These are phyloP conservation scores for Pseudopipra pipra DNA, from an alignment of 2,113 vertebrate genomes.

Conservation along the genomic window DNA sequence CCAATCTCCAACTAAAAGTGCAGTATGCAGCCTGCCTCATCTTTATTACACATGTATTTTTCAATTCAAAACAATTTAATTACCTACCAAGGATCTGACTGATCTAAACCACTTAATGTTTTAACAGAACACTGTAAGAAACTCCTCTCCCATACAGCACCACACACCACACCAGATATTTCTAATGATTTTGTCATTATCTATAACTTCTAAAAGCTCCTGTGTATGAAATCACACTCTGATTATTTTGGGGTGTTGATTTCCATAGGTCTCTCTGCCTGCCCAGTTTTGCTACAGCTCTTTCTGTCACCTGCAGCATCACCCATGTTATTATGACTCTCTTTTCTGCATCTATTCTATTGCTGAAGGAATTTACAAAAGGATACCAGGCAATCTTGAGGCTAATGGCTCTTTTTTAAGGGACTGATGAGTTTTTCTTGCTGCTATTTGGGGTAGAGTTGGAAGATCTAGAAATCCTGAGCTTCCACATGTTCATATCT, in stretches of 20 bases:
- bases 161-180: neutral
- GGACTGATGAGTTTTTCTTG: neutral
- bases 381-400: neutral
- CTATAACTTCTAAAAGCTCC: neutral
- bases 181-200: neutral
- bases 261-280: neutral
- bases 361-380: neutral
- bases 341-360: neutral
- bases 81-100: neutral
- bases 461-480: neutral
- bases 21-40: neutral
- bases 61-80: neutral
- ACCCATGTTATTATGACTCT: neutral
- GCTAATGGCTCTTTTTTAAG: neutral
- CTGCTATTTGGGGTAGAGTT: neutral
- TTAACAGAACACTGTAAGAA: neutral
- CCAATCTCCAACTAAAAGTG: neutral
- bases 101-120: neutral
- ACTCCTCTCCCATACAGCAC: neutral
- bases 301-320: neutral
- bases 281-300: neutral
- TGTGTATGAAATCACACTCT: neutral
- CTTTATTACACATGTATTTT: neutral
- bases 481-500: neutral
- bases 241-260: neutral